These are phyloP conservation scores for Tragelaphus strepsiceros DNA, from an alignment of 2,113 vertebrate species.

Conservation along the genomic window DNA sequence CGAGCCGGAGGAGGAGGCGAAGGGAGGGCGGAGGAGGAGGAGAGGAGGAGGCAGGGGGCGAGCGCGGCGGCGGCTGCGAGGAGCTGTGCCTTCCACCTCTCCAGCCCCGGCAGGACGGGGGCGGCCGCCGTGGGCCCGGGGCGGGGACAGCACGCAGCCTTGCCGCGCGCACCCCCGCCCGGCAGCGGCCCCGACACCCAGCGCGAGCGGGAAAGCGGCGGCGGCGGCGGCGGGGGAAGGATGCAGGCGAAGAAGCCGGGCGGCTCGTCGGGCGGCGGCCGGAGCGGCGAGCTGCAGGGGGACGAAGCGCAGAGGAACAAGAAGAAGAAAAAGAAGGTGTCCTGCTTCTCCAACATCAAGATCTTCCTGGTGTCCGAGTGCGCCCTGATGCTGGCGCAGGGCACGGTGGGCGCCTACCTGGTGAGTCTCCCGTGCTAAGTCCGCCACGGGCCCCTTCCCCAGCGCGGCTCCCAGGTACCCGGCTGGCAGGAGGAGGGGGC, in stretches of 20 bases:
- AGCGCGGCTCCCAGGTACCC: not conserved
- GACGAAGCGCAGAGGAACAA: constrained; percentile 82
- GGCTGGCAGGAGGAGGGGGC: not conserved
- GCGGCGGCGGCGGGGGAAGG: constrained; percentile 51
- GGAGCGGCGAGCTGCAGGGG: constrained; percentile 78
- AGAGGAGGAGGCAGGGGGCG: constrained; percentile 27
- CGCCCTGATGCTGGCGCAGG: constrained; percentile 97
- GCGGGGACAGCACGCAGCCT: constrained; percentile 56
- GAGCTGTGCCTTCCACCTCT: constrained; percentile 48
- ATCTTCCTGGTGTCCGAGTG: constrained; percentile 97
- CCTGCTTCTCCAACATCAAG: constrained; percentile 96
- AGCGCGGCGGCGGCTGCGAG: constrained; percentile 19
- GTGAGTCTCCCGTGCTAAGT: constrained; percentile 83
- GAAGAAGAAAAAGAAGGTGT: constrained; percentile 85
- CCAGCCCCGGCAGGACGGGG: constrained; percentile 44
- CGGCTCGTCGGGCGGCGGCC: constrained; percentile 73
- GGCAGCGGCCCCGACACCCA: constrained; percentile 52
- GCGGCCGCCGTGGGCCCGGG: constrained; percentile 71
- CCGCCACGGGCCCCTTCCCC: not conserved
- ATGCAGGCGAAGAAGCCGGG: constrained; percentile 89
- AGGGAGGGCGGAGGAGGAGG: constrained; percentile 52
- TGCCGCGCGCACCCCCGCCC: constrained; percentile 45
- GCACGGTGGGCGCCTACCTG: constrained; percentile 98
- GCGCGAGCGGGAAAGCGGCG: constrained; percentile 66
- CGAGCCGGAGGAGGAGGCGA: constrained; percentile 48